These are phyloP conservation scores for Napeogenes inachia DNA, from an alignment of 2,888 invertebrate genomes.

Conservation along the genomic window DNA sequence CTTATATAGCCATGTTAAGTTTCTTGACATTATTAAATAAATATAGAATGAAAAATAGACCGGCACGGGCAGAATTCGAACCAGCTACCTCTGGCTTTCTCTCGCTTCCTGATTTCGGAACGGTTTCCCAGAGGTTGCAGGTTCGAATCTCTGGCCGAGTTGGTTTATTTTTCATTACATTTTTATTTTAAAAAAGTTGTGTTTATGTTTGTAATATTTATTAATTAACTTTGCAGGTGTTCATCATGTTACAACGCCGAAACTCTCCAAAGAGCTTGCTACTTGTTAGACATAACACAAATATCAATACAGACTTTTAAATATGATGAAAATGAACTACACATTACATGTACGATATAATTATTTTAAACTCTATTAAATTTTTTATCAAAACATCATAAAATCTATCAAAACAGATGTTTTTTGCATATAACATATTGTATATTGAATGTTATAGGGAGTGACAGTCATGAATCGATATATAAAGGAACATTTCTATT, in stretches of 20 bases:
- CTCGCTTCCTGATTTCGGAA: no score
- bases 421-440: neutral
- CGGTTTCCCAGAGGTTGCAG: no score
- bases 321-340: slow-evolving; percentile 49
- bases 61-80: no score
- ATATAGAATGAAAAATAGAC: no score
- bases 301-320: slow-evolving; percentile 49
- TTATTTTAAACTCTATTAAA: neutral
- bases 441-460: slow-evolving; percentile 63
- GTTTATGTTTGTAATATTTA: slow-evolving; percentile 8
- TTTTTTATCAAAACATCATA: neutral
- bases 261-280: slow-evolving; percentile 78
- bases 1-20: no score
- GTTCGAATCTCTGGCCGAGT: no score
- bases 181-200: no score
- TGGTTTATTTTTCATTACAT: no score
- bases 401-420: neutral
- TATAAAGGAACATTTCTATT: slow-evolving; percentile 69
- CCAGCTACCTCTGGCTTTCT: no score
- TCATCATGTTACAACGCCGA: slow-evolving; percentile 75
- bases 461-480: slow-evolving; percentile 74
- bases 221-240: slow-evolving; percentile 63
- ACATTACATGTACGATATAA: slow-evolving; percentile 74
- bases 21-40: no score
- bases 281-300: slow-evolving; percentile 76